These are phyloP conservation scores for Heterotis niloticus DNA, from an alignment of 2,113 vertebrate species.

Conservation along the genomic window DNA sequence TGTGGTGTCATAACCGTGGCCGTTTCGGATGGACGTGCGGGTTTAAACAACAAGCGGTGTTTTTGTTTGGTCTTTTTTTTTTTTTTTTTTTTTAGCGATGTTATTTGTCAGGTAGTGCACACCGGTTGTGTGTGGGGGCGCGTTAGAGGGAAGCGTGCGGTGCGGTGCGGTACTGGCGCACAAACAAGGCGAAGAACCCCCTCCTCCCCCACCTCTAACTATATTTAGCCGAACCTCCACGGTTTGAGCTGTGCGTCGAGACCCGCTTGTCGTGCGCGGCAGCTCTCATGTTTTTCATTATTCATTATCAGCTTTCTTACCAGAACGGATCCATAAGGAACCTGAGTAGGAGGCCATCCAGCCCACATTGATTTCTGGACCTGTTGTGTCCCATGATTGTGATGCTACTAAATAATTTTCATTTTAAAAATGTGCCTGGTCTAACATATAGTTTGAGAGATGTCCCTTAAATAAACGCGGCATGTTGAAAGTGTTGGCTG, in stretches of 20 bases:
- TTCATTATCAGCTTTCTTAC: neutral
- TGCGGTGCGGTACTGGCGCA: neutral
- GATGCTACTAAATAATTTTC: neutral
- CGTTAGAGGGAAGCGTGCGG: neutral
- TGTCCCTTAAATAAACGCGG: neutral
- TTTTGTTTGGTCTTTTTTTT: neutral
- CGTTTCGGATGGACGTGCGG: too few species aligned
- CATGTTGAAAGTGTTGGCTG: too few species aligned
- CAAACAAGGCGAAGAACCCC: slow-evolving; percentile 3
- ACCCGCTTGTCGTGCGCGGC: neutral
- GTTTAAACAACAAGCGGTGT: neutral
- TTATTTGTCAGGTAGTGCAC: too few species aligned
- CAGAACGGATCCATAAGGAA: neutral
- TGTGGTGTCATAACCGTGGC: neutral
- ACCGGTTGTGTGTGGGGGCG: neutral
- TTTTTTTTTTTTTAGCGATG: neutral
- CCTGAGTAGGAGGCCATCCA: neutral
- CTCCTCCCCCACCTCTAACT: slow-evolving; percentile 11
- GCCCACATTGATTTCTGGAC: neutral
- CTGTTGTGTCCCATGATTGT: slow-evolving; percentile 5
- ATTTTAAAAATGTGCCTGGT: neutral
- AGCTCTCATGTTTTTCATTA: slow-evolving; percentile 2
- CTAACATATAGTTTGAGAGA: slow-evolving; percentile 1
- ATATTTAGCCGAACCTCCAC: slow-evolving; percentile 26
- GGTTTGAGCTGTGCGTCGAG: slow-evolving; percentile 12